These are phyloP conservation scores for Bellardia bayeri DNA, from an alignment of 2,888 invertebrate genomes.

Conservation along the genomic window DNA sequence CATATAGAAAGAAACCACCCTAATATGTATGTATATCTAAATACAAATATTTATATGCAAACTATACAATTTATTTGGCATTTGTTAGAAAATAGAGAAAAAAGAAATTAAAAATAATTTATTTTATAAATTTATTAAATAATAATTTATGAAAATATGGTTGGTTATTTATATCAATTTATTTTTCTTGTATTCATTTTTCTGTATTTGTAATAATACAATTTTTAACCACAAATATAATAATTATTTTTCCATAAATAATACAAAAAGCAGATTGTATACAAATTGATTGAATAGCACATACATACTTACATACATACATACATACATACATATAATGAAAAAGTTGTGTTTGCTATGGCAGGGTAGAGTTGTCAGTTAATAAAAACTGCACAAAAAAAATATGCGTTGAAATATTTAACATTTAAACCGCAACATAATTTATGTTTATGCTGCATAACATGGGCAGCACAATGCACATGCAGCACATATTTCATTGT, in stretches of 20 bases:
- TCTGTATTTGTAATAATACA: background rate
- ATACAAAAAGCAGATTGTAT: slow-evolving; percentile 33
- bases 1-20: too few relatives aligned
- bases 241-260: slow-evolving; percentile 49
- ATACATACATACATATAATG: too few relatives aligned
- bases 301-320: background rate
- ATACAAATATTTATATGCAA: too few relatives aligned
- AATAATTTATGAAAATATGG: background rate
- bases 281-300: background rate
- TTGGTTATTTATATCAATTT: slow-evolving; percentile 13
- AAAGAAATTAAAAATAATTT: slow-evolving; percentile 7
- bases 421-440: slow-evolving; percentile 53
- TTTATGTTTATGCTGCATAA: slow-evolving; percentile 54
- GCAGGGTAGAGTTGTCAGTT: background rate
- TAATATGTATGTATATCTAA: too few relatives aligned
- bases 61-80: too few relatives aligned
- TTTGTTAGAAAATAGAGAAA: too few relatives aligned
- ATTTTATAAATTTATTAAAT: background rate
- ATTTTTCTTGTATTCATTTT: slow-evolving; percentile 20
- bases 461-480: background rate
- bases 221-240: slow-evolving; percentile 47
- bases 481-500: background rate
- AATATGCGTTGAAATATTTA: slow-evolving; percentile 39
- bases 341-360: background rate
- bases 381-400: slow-evolving; percentile 6